phyloP scores from a whole-genome alignment of 2,113 vertebrate genomes.

The Mastomys natalensis region DNA sequence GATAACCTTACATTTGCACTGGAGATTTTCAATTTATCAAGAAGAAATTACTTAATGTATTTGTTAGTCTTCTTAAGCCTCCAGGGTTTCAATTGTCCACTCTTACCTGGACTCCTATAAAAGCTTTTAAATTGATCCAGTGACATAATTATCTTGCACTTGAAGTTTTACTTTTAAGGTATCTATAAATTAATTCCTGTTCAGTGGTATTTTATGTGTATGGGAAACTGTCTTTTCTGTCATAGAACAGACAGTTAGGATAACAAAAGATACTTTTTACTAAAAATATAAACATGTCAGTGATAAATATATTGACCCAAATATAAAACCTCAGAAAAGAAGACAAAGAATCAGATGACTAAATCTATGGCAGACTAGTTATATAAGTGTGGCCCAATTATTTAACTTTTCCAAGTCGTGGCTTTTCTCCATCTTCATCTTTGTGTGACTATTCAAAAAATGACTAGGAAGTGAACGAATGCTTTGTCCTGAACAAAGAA shows the following conservation, averaged over 20 bases:
- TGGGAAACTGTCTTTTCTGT: neutral
- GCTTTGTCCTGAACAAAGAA: neutral
- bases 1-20: neutral
- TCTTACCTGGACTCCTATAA: neutral
- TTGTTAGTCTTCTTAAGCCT: neutral
- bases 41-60: neutral
- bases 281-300: neutral
- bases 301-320: neutral
- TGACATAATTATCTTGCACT: neutral
- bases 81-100: neutral
- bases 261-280: neutral
- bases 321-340: neutral
- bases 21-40: neutral
- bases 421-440: neutral
- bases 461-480: neutral
- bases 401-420: neutral
- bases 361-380: neutral
- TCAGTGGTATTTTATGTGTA: neutral
- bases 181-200: neutral
- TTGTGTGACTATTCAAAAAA: neutral
- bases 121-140: neutral
- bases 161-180: slow-evolving; percentile 5
- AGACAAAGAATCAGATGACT: neutral
- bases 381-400: neutral
- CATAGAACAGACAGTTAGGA: neutral